Conservation (phyloP, 2,888 invertebrate genomes). For the Agrilus mali region DNA sequence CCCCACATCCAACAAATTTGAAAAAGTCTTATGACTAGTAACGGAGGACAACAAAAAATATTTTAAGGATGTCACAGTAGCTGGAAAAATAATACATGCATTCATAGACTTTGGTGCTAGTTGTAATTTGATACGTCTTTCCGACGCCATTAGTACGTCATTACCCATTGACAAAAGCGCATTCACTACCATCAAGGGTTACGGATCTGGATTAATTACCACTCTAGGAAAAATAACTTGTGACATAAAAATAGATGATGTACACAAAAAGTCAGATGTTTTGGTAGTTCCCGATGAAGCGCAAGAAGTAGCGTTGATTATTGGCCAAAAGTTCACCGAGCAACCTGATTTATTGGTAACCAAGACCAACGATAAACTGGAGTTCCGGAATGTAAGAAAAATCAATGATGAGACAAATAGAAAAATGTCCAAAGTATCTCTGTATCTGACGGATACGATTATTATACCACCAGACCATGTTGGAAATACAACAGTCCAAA, state of each 20-base stretch:
- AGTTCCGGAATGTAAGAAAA: too few species aligned
- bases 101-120: slow-evolving; percentile 4
- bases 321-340: slow-evolving; percentile 11
- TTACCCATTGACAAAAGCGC: too few species aligned
- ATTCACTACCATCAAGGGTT: neutral
- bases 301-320: slow-evolving; percentile 7
- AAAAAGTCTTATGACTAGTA: too few species aligned
- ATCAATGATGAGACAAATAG: too few species aligned
- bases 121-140: slow-evolving; percentile 1
- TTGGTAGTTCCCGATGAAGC: slow-evolving; percentile 7
- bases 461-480: too few species aligned
- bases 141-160: too few species aligned
- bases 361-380: neutral
- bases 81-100: neutral
- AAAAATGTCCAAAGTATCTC: too few species aligned
- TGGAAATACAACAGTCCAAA: too few species aligned
- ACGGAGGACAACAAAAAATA: too few species aligned
- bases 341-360: slow-evolving; percentile 5
- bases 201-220: slow-evolving; percentile 1
- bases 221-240: neutral
- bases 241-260: slow-evolving; percentile 5
- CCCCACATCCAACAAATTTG: too few species aligned
- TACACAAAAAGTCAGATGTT: slow-evolving; percentile 1
- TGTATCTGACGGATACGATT: too few species aligned
- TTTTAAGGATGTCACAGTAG: too few species aligned